Conservation (phyloP, 2,888 invertebrate genomes). For the Chaetogeoica ovagalla region DNA sequence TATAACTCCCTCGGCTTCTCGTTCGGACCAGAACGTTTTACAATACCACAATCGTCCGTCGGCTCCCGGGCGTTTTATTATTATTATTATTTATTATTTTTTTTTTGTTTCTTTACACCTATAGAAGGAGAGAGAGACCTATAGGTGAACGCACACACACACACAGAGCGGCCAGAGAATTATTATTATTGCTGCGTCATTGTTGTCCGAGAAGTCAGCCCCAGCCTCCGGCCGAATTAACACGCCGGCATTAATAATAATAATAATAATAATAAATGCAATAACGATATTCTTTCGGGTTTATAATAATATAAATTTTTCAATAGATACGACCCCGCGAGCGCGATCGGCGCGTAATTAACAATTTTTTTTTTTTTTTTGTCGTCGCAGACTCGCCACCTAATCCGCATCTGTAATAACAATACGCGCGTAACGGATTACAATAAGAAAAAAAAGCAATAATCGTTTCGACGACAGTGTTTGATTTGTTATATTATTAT, state of each 20-base stretch:
- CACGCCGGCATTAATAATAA: neutral
- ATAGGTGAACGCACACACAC: too few relatives aligned
- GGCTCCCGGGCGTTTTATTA: slow-evolving; percentile 30
- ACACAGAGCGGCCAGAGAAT: too few relatives aligned
- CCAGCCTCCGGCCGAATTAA: slow-evolving; percentile 12
- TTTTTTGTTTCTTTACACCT: neutral
- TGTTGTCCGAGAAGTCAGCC: neutral
- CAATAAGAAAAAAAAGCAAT: too few relatives aligned
- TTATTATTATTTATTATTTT: too few relatives aligned
- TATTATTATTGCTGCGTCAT: slow-evolving; percentile 33
- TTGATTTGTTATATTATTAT: too few relatives aligned
- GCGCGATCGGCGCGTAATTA: slow-evolving; percentile 8
- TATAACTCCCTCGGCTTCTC: too few relatives aligned
- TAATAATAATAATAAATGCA: neutral
- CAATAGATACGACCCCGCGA: neutral
- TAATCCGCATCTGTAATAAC: too few relatives aligned
- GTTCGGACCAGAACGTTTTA: neutral
- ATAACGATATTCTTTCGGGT: neutral
- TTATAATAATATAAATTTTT: neutral
- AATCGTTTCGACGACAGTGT: too few relatives aligned
- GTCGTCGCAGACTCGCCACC: neutral
- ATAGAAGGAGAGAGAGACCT: too few relatives aligned
- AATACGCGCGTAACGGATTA: too few relatives aligned
- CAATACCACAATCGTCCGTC: neutral
- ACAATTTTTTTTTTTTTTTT: slow-evolving; percentile 18